Conservation (phyloP, 2,797 vertebrate species). For the Neolamprologus multifasciatus region DNA sequence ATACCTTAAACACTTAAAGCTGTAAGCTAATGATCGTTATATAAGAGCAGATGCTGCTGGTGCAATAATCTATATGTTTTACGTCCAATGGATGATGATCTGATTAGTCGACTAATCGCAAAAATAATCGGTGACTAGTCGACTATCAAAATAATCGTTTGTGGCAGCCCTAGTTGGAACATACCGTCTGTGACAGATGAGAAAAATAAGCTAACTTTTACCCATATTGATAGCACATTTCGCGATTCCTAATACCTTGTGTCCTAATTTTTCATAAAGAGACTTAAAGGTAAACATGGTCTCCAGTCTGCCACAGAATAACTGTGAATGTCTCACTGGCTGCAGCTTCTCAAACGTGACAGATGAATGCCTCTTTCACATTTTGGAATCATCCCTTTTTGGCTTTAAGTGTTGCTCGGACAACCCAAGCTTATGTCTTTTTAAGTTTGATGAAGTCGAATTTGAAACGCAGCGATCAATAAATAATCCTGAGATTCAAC, state of each 20-base stretch:
- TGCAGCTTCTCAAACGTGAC: not conserved
- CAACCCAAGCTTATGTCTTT: not conserved
- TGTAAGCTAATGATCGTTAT: too few relatives aligned
- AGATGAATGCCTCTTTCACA: not conserved
- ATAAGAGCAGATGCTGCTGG: too few relatives aligned
- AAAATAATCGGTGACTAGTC: too few relatives aligned
- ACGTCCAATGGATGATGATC: too few relatives aligned
- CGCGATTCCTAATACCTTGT: not conserved
- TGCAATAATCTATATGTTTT: fast-evolving
- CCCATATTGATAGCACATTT: not conserved
- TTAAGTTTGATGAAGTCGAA: not conserved
- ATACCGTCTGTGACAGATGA: not conserved
- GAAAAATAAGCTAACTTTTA: not conserved
- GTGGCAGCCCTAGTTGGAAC: not conserved
- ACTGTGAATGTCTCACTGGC: not conserved
- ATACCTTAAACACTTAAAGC: too few relatives aligned
- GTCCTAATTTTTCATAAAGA: not conserved
- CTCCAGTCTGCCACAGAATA: not conserved
- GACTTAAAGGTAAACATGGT: not conserved
- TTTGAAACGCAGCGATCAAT: not conserved
- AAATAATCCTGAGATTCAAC: not conserved
- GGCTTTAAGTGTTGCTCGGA: not conserved
- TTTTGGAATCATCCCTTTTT: not conserved
- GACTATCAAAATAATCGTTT: too few relatives aligned
- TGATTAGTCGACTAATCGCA: too few relatives aligned